Evolutionary conservation across 2,113 vertebrate genomes (phyloP).

Genomic region (Lagopus leucura): DNA sequence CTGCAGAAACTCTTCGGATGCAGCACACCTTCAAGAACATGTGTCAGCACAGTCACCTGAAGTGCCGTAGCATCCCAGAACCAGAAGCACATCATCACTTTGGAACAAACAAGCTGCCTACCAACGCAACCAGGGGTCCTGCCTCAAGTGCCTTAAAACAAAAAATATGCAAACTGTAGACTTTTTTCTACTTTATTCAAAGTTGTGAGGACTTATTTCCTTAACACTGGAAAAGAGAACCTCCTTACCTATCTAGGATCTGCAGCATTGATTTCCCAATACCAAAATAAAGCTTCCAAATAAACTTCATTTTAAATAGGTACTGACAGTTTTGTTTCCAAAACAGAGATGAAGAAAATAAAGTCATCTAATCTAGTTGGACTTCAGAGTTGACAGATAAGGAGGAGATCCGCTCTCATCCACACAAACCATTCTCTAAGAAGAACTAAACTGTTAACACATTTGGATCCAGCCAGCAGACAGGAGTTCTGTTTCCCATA

Average conservation of each 20-base stretch:
- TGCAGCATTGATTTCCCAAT: not conserved
- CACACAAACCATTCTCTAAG: not conserved
- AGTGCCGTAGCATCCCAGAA: not conserved
- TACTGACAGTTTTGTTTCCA: not conserved
- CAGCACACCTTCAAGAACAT: not conserved
- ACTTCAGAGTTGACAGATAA: not conserved
- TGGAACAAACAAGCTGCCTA: fast-evolving
- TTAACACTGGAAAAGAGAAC: not conserved
- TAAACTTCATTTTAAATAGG: not conserved
- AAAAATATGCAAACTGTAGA: fast-evolving
- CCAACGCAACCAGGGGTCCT: not conserved
- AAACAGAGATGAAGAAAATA: not conserved
- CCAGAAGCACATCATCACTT: not conserved
- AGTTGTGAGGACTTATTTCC: not conserved
- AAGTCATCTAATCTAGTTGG: not conserved
- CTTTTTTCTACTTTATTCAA: not conserved
- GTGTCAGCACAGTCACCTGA: not conserved
- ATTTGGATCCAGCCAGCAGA: not conserved
- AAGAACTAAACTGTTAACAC: not conserved
- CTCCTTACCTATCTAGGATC: not conserved
- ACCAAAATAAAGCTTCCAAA: not conserved
- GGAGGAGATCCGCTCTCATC: not conserved
- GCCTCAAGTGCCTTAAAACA: not conserved
- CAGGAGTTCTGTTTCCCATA: not conserved
- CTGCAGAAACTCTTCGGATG: not conserved